These are phyloP conservation scores for Bubalus kerabau DNA, from an alignment of 2,113 vertebrate genomes.

Conservation along the genomic window DNA sequence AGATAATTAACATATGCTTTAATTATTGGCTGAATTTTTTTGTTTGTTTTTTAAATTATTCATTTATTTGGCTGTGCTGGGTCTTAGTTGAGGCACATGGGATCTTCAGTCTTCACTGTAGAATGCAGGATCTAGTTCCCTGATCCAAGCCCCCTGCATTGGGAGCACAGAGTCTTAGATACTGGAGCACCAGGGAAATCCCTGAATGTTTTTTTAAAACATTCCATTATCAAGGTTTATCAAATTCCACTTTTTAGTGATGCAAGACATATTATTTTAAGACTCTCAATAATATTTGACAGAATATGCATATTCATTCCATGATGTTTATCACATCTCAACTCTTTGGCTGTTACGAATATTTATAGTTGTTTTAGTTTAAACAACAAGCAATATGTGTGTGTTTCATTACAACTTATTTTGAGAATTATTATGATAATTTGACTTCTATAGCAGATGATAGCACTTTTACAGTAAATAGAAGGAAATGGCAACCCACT, in stretches of 20 bases:
- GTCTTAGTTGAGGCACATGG: neutral
- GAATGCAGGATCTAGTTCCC: neutral
- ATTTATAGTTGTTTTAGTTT: neutral
- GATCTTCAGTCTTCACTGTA: neutral
- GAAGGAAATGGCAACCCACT: too few species aligned
- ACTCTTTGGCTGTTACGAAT: neutral
- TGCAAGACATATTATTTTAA: neutral
- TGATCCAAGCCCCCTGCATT: neutral
- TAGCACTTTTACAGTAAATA: neutral
- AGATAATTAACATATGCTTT: neutral
- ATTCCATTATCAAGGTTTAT: neutral
- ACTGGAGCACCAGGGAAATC: neutral
- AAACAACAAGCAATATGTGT: neutral
- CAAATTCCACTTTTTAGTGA: neutral
- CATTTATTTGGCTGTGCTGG: neutral
- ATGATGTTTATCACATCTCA: neutral
- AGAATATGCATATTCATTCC: neutral
- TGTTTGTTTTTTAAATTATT: neutral
- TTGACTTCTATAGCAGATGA: neutral
- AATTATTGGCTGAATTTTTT: neutral
- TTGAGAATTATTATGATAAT: neutral
- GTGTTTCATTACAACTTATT: neutral
- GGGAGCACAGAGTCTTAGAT: neutral
- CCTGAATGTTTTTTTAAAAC: neutral
- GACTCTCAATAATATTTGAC: neutral